phyloP scores from a whole-genome alignment of 2,113 vertebrate genomes.

The Gopherus evgoodei region DNA sequence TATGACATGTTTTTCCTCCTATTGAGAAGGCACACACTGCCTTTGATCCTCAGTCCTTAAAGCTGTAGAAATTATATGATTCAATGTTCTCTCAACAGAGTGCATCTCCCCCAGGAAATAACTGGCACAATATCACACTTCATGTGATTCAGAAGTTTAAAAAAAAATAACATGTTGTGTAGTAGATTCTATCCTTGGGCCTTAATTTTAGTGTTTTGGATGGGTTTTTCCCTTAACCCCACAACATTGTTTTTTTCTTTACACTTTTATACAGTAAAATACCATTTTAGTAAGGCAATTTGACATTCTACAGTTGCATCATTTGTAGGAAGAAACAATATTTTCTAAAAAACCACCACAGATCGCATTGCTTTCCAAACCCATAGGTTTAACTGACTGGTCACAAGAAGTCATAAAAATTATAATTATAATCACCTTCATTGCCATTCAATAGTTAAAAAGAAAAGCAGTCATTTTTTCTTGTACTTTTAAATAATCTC shows the following conservation, averaged over 20 bases:
- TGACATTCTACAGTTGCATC: background rate
- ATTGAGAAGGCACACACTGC: background rate
- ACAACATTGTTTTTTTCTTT: background rate
- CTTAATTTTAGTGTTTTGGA: background rate
- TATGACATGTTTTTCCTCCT: background rate
- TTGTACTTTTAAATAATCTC: background rate
- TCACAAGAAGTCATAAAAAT: background rate
- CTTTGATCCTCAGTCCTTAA: background rate
- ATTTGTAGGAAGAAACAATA: fast-evolving
- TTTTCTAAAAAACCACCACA: background rate
- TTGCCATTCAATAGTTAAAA: background rate
- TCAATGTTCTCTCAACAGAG: background rate
- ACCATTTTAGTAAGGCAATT: background rate
- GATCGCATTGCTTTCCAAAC: background rate
- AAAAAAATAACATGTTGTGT: background rate
- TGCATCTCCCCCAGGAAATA: background rate
- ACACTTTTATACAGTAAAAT: background rate
- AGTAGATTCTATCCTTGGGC: background rate
- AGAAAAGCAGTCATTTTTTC: background rate
- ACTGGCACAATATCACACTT: fast-evolving
- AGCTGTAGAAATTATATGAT: background rate
- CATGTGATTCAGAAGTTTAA: background rate
- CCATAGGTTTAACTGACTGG: background rate
- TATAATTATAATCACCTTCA: background rate
- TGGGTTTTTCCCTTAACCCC: fast-evolving